Evolutionary conservation across 2,113 vertebrate genomes (phyloP).

Genomic region (Theristicus caerulescens): DNA sequence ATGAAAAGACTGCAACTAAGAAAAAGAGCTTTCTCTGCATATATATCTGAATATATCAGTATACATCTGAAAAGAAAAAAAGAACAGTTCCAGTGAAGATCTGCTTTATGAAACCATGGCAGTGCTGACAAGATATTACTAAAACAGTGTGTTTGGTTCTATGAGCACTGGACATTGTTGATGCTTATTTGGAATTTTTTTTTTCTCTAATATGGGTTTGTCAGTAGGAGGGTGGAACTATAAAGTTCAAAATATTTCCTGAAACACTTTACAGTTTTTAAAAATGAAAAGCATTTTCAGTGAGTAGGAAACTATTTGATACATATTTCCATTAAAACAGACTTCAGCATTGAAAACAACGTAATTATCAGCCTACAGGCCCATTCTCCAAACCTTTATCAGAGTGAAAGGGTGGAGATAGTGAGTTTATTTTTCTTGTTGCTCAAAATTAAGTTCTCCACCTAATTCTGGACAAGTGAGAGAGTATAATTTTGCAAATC

Average conservation of each 20-base stretch:
- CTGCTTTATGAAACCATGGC: not conserved
- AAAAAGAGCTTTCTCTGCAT: not conserved
- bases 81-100: not conserved
- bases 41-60: not conserved
- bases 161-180: not conserved
- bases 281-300: not conserved
- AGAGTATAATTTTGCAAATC: not conserved
- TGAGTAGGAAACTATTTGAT: not conserved
- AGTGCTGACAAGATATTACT: not conserved
- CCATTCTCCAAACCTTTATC: not conserved
- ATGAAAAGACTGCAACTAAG: not conserved
- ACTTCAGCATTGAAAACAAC: not conserved
- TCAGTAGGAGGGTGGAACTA: not conserved
- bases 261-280: not conserved
- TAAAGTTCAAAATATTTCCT: constrained; percentile 12
- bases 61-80: not conserved
- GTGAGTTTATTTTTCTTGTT: not conserved
- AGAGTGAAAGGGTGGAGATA: not conserved
- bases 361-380: not conserved
- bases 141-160: not conserved
- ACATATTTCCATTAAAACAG: not conserved
- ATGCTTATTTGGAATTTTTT: not conserved
- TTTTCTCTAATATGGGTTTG: not conserved
- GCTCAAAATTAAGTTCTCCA: not conserved
- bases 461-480: not conserved